Conservation (phyloP, 2,888 invertebrate species). For the Apodemia duryi region DNA sequence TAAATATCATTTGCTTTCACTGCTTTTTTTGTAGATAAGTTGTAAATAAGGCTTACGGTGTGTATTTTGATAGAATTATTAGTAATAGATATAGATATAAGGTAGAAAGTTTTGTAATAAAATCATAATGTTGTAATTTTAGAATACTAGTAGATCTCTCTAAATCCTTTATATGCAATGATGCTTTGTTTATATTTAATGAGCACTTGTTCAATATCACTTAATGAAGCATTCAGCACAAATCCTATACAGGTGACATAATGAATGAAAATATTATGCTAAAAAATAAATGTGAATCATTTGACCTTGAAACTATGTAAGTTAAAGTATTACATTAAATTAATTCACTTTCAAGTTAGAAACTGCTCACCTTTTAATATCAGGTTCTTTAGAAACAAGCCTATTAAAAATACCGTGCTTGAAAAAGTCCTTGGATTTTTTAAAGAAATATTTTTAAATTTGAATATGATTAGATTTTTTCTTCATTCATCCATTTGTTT, state of each 20-base stretch:
- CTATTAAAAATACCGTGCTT: too few species aligned
- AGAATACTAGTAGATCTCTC: background rate
- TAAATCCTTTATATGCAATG: background rate
- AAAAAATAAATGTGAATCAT: background rate
- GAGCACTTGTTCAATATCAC: background rate
- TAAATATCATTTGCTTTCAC: conserved; percentile 39
- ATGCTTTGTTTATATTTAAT: background rate
- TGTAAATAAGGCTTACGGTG: conserved; percentile 24
- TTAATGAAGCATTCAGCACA: background rate
- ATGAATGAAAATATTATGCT: background rate
- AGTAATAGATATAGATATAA: conserved; percentile 10
- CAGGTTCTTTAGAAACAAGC: too few species aligned
- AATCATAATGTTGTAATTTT: background rate
- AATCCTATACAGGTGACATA: background rate
- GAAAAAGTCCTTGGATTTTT: too few species aligned
- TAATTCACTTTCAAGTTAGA: background rate
- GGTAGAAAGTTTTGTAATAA: background rate
- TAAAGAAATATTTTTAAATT: too few species aligned
- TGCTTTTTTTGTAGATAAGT: conserved; percentile 42
- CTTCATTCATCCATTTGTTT: too few species aligned
- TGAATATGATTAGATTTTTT: too few species aligned
- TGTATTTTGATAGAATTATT: conserved; percentile 17
- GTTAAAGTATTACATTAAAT: background rate
- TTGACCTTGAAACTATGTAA: background rate
- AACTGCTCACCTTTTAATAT: background rate